Percentiles rank a stretch among this genome's conserved stretches.
These are phyloP conservation scores for Copidosoma aretas DNA, from an alignment of 2,888 invertebrate genomes.

Conservation along the genomic window DNA sequence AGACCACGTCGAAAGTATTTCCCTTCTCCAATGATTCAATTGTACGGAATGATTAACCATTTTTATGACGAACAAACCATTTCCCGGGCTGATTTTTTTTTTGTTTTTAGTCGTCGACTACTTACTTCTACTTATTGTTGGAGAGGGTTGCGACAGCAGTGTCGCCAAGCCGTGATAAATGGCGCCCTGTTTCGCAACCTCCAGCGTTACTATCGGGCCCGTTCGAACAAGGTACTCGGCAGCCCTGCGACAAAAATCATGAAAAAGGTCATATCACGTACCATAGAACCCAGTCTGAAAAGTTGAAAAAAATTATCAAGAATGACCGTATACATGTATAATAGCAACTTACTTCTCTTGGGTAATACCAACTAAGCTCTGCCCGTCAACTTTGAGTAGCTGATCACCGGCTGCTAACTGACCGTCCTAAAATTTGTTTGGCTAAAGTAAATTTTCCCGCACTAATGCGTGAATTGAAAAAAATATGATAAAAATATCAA, in stretches of 20 bases:
- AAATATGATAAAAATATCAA: not conserved
- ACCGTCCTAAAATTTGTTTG: slow-evolving; percentile 73
- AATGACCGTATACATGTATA: not conserved
- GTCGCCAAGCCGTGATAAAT: slow-evolving; percentile 95
- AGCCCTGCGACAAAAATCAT: slow-evolving; percentile 69
- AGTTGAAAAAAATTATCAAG: not conserved
- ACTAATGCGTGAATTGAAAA: slow-evolving; percentile 25
- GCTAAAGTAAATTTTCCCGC: slow-evolving; percentile 4
- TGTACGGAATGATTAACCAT: too few species aligned
- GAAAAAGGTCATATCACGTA: slow-evolving; percentile 23
- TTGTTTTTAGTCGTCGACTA: slow-evolving; percentile 26
- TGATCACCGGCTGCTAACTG: slow-evolving; percentile 97
- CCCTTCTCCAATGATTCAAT: too few species aligned
- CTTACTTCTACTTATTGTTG: slow-evolving; percentile 78
- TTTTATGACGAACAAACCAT: too few species aligned
- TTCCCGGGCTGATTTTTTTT: not conserved
- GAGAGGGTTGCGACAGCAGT: slow-evolving; percentile 88
- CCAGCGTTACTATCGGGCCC: slow-evolving; percentile 90
- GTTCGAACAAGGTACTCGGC: slow-evolving; percentile 95
- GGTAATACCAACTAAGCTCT: slow-evolving; percentile 83
- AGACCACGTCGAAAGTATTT: too few species aligned
- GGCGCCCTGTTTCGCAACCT: slow-evolving; percentile 98
- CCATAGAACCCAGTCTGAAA: slow-evolving; percentile 1
- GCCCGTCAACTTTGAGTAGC: slow-evolving; percentile 93
- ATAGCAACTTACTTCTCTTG: slow-evolving; percentile 69